Base-by-base conservation (phyloP, 2,113 vertebrate genomes). In the Chloropsis hardwickii region DNA sequence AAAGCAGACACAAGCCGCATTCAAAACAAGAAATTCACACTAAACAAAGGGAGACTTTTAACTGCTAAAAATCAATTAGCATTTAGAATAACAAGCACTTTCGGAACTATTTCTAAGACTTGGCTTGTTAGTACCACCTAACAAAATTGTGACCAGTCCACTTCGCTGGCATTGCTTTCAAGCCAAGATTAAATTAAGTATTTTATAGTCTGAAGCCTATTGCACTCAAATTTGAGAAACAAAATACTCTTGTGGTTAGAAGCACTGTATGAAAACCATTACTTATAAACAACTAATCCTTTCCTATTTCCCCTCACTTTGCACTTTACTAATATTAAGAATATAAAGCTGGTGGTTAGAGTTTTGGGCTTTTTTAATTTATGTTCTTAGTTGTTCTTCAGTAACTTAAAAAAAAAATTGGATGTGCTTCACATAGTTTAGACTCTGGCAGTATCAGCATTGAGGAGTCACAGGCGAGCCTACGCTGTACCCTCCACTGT, bases 41-140 rank as follows among this genome's bases (percentile, higher is more conserved):
- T 50, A 81, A 94, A 95, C 94, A 94, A 95, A 94, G 44, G 80
- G 48, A 84, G 69, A 81, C 69, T 87, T 94, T 77, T 67, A 86
- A 74, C 86, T 89, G n/a, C 77, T 87, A 71, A 81, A 91, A 80
- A 94, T 86, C 94, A 90, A 86, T 90, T 90, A 78, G 77, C 69
- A 23, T 80, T 70, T 89, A 81, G 69, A 95, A 53, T 37, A 91
- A 81, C 61, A 86, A 76, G 83, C 60, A n/a, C 19, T 7, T 91
- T 66, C 82, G 80, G 88, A 94, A 77, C 31, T 8, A 5, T 88
- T 90, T 95, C 80, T 71, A 86, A 90, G 69, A 53, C 86, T 65
- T 62, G n/a, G 61, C 85, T 81, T 35, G 37, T 50, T 64, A 4
- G 0, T 54, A 48, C 48, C 31, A 60, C 72, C 81, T 72, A 58